Conservation (phyloP, 2,888 invertebrate species). For the Perizoma flavofasciatum region DNA sequence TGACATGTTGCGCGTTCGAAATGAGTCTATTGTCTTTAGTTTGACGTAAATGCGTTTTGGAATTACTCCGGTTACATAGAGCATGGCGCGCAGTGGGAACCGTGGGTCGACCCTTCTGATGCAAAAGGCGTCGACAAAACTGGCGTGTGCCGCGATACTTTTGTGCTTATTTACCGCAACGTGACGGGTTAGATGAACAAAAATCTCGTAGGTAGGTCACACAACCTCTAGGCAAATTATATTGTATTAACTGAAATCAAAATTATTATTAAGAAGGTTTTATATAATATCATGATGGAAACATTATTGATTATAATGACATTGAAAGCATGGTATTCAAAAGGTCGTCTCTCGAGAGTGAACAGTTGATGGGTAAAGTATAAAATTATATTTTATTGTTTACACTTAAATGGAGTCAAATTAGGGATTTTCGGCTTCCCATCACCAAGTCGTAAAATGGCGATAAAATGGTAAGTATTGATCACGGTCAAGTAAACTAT, state of each 20-base stretch:
- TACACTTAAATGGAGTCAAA: constrained; percentile 77
- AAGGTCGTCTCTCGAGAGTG: constrained; percentile 17
- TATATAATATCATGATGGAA: too few species aligned
- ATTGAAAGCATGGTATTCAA: constrained; percentile 19
- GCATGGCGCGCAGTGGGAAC: constrained; percentile 30
- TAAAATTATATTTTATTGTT: constrained; percentile 77
- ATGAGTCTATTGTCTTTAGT: constrained; percentile 51
- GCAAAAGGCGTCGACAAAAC: constrained; percentile 20
- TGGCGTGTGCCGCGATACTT: constrained; percentile 19
- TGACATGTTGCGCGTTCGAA: constrained; percentile 68
- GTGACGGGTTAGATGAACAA: neutral
- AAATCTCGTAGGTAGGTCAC: too few species aligned
- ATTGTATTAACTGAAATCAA: too few species aligned
- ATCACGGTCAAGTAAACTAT: constrained; percentile 76
- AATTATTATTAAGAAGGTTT: too few species aligned
- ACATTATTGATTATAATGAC: too few species aligned
- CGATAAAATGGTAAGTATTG: constrained; percentile 76
- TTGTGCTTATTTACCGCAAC: neutral
- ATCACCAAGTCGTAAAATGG: constrained; percentile 72
- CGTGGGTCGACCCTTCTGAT: constrained; percentile 7
- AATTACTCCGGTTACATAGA: constrained; percentile 43
- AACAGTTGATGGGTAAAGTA: constrained; percentile 35
- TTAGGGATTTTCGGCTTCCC: constrained; percentile 75
- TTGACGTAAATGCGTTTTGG: constrained; percentile 44
- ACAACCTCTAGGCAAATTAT: too few species aligned